Evolutionary conservation across 2,888 invertebrate species (phyloP).

Genomic region (Cerastis leucographa): DNA sequence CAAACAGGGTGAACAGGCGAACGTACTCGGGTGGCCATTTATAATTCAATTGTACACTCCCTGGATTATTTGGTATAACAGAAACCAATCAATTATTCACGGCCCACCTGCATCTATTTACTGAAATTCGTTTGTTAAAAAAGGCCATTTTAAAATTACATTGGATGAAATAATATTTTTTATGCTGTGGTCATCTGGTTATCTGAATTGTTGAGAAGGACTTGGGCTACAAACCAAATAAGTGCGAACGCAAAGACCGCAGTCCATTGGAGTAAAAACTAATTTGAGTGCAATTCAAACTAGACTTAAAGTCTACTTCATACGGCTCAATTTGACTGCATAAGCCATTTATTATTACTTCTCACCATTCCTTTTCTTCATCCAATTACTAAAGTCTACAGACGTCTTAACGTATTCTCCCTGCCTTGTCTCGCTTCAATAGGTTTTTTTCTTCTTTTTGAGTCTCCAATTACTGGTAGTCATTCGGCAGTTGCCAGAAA

Average conservation of each 20-base stretch:
- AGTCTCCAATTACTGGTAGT: slow-evolving; percentile 17
- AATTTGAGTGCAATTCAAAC: slow-evolving; percentile 8
- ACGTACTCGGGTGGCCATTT: slow-evolving; percentile 65
- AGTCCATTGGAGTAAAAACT: background rate
- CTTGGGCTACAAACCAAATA: background rate
- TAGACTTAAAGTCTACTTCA: background rate
- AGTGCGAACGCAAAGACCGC: background rate
- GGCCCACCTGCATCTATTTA: slow-evolving; percentile 69
- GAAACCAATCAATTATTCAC: slow-evolving; percentile 73
- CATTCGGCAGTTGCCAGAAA: slow-evolving; percentile 19
- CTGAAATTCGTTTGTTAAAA: slow-evolving; percentile 56
- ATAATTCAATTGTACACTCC: slow-evolving; percentile 72
- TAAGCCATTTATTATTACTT: slow-evolving; percentile 11
- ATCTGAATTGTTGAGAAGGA: background rate
- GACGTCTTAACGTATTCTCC: slow-evolving; percentile 34
- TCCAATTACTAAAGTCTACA: slow-evolving; percentile 49
- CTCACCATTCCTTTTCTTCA: slow-evolving; percentile 26
- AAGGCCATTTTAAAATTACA: slow-evolving; percentile 36
- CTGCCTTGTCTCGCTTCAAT: slow-evolving; percentile 2
- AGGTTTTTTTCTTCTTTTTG: background rate
- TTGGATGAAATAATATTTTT: background rate
- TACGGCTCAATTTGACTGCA: slow-evolving; percentile 27
- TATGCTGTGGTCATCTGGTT: background rate
- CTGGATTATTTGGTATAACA: slow-evolving; percentile 73
- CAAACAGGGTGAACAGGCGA: slow-evolving; percentile 57